Evolutionary conservation across 2,113 vertebrate species (phyloP), one percentile per base, ranked within the genome.

Genomic region (Podarcis cretensis): DNA sequence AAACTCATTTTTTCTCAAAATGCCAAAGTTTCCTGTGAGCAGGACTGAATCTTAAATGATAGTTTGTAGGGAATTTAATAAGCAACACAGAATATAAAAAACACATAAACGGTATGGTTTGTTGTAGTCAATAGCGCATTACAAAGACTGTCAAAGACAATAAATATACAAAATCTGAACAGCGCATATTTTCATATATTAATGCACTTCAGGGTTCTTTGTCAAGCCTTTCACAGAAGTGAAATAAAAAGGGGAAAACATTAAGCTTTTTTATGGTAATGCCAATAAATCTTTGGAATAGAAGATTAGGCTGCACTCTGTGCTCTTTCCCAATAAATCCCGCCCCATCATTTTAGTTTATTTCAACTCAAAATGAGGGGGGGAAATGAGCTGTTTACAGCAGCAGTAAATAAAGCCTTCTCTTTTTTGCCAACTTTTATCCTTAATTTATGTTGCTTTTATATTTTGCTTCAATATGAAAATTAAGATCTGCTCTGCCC

Each of bases 391-490:
- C 65, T 85, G 32, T 92, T 94, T 92, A 92, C 92, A 93, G 80
- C 89, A 90, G 54, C 63, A 90, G 81, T 89, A 95, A 94, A 94
- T 90, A 95, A 94, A 92, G 80, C 25, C 82, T 25, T 25, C 25
- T 92, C 76, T 90, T 91, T 87, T 87, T 73, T 79, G 82, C 27
- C 89, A 71, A 68, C 8, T 93, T 94, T 94, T 92, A 94, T 94
- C 78, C 86, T 82, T 81, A 93, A 93, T 93, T 95, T 91, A 91
- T 93, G 91, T 73, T 0, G 0, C 87, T 94, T 94, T 91, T 89
- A 21, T 90, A 88, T 93, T 95, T 95, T 93, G 57, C 91, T 94
- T 93, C 84, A n/a, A 89, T 90, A 87, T 86, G 91, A 92, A 95
- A 94, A 94, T 35, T 48, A 32, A 90, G 54, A 25, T 30, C 87